Percentiles rank a stretch among this genome's conserved stretches.
Evolutionary conservation across 2,113 vertebrate genomes (phyloP).

Genomic region (Parotia lawesii): DNA sequence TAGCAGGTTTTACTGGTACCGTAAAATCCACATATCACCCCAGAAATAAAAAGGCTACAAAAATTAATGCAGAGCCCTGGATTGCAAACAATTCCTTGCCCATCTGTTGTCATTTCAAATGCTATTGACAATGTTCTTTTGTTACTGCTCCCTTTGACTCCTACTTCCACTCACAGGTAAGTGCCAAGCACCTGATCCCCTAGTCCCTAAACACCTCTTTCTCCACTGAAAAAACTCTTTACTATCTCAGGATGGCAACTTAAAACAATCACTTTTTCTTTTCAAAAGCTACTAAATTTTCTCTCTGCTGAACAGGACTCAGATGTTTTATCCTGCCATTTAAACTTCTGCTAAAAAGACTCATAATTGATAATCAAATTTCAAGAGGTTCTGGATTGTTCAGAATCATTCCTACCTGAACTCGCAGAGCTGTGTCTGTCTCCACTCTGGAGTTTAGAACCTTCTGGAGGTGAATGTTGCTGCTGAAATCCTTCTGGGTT

Average conservation of each 20-base stretch:
- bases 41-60: background rate
- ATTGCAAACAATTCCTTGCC: background rate
- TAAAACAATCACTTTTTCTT: background rate
- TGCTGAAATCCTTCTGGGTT: background rate
- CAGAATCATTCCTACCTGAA: conserved; percentile 39
- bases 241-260: background rate
- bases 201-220: background rate
- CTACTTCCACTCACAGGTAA: background rate
- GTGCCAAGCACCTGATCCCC: background rate
- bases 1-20: rapidly evolving
- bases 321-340: background rate
- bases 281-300: background rate
- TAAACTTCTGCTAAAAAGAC: background rate
- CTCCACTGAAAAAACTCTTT: background rate
- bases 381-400: background rate
- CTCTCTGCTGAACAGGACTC: background rate
- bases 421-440: background rate
- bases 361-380: background rate
- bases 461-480: background rate
- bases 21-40: background rate
- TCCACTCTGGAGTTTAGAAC: background rate
- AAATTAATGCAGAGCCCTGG: background rate
- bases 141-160: background rate
- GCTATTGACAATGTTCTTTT: background rate
- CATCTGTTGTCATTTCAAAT: background rate